Evolutionary conservation across 2,797 vertebrate genomes (phyloP).

Genomic region (Alcedo quadribrachys): DNA sequence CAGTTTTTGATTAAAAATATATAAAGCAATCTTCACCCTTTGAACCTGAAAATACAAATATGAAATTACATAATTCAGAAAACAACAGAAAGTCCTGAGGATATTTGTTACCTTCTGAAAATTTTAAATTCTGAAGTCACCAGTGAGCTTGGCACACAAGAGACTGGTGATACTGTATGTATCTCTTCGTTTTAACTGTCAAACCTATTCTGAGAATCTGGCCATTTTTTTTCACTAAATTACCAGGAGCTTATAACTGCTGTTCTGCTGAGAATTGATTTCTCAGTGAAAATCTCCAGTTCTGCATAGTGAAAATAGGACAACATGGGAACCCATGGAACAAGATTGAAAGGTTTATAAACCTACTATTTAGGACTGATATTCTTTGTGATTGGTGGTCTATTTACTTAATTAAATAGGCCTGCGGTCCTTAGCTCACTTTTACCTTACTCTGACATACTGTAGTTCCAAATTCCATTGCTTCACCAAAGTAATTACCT

Average conservation of each 20-base stretch:
- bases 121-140: background rate
- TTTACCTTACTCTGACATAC: background rate
- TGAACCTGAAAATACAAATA: background rate
- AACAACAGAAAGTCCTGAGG: background rate
- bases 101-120: background rate
- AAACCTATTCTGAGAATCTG: background rate
- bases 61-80: background rate
- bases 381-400: background rate
- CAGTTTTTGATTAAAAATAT: background rate
- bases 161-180: background rate
- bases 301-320: background rate
- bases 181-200: background rate
- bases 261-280: background rate
- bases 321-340: background rate
- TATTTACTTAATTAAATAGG: slow-evolving; percentile 23
- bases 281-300: background rate
- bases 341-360: background rate
- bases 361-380: background rate
- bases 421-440: background rate
- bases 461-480: background rate
- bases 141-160: background rate
- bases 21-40: background rate
- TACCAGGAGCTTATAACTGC: background rate
- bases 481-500: background rate
- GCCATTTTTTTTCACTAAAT: background rate